A percentile compares a stretch with the other conserved stretches of the same genome.
phyloP scores from a whole-genome alignment of 2,888 invertebrate species.

The Pomacea canaliculata region DNA sequence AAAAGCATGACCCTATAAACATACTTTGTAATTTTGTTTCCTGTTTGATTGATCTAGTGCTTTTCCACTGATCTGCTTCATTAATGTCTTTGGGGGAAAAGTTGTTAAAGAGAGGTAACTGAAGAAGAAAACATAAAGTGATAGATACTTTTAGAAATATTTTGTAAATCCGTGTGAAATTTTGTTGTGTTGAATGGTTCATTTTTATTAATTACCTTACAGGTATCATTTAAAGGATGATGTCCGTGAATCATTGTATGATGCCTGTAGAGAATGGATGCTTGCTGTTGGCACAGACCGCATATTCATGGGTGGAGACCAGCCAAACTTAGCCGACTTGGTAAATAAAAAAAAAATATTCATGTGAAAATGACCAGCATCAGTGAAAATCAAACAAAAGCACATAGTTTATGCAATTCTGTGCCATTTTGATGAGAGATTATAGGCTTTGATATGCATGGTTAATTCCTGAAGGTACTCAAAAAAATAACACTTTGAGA shows the following conservation, averaged over 20 bases:
- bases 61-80: too few species aligned
- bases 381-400: not conserved
- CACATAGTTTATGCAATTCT: not conserved
- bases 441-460: not conserved
- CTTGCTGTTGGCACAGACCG: conserved; percentile 77
- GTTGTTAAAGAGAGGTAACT: too few species aligned
- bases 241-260: conserved; percentile 89
- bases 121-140: too few species aligned
- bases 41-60: too few species aligned
- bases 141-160: too few species aligned
- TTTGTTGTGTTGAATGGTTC: too few species aligned
- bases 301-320: conserved; percentile 87
- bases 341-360: conserved; percentile 52
- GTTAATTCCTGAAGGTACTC: not conserved
- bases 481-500: too few species aligned
- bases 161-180: too few species aligned
- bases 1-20: too few species aligned
- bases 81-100: too few species aligned
- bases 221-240: conserved; percentile 87
- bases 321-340: conserved; percentile 92
- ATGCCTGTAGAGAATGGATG: conserved; percentile 85
- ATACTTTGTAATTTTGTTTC: too few species aligned
- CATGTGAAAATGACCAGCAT: too few species aligned
- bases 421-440: not conserved
- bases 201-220: conserved; percentile 42